Percentiles rank a stretch among this genome's conserved stretches.
These are phyloP conservation scores for Mimumesa dahlbomi DNA, from an alignment of 2,888 invertebrate genomes.

Conservation along the genomic window DNA sequence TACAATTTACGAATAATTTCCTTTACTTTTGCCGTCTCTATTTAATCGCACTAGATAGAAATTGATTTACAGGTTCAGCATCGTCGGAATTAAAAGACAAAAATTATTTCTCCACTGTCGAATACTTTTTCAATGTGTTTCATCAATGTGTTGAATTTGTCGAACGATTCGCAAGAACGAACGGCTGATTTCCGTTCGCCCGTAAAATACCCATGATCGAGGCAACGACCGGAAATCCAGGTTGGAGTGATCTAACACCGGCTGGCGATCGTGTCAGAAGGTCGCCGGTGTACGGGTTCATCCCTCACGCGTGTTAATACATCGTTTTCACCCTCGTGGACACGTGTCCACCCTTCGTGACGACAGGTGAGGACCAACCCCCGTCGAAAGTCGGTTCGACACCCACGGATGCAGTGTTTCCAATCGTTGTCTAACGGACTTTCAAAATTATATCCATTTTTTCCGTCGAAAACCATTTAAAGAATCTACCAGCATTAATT, in stretches of 20 bases:
- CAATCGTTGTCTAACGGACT: neutral
- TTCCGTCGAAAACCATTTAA: no score
- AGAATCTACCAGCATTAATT: no score
- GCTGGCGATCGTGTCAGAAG: slow-evolving; percentile 39
- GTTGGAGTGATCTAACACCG: slow-evolving; percentile 31
- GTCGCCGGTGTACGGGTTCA: slow-evolving; percentile 39
- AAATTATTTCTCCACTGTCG: no score
- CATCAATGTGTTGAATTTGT: no score
- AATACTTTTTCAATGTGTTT: no score
- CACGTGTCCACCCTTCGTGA: slow-evolving; percentile 37
- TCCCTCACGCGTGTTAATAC: slow-evolving; percentile 46
- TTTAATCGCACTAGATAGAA: no score
- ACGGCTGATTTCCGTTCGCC: neutral
- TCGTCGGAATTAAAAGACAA: no score
- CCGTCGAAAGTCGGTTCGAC: slow-evolving; percentile 8
- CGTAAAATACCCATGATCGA: slow-evolving; percentile 2
- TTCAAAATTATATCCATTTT: neutral
- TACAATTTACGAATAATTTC: no score
- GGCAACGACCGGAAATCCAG: slow-evolving; percentile 24
- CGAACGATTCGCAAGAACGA: neutral
- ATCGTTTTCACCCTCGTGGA: slow-evolving; percentile 23
- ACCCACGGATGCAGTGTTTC: no score
- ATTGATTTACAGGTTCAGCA: no score
- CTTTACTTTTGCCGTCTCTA: no score
- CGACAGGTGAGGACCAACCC: slow-evolving; percentile 48